Evolutionary conservation across 2,797 vertebrate genomes (phyloP), one percentile per base, ranked within the genome.

Genomic region (Megalops cyprinoides): DNA sequence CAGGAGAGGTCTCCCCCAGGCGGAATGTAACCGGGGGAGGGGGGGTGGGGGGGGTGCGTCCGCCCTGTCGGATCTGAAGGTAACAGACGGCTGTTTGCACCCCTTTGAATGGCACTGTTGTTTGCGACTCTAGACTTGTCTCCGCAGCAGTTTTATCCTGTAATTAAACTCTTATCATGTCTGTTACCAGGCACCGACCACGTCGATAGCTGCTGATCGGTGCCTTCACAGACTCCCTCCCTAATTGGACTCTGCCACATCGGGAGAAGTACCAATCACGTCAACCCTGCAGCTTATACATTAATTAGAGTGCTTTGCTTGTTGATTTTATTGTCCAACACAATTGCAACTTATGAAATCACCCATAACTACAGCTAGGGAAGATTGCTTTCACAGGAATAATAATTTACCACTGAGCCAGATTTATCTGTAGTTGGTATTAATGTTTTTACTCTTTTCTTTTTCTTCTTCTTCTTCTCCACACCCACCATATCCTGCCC

Each of bases 121-220:
- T 69, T 42, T 42, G 44, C 34, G 44, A 42, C 65, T 23, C 34
- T 42, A 42, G 4, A 39, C 65, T 3, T 39, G 65, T 44, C 65
- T 42, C 65, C 39, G 6, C 15, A 15, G n/a, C 10, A 42, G 65
- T 42, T 42, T 23, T 42, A 18, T 42, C 65, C 65, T 69, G 34
- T 69, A 69, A 69, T 42, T n/a, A 69, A 42, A 69, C 37, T 65
- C 60, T 65, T 69, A 69, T 23, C 65, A 3, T 69, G 34, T 42
- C 65, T 31, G 65, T 23, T 42, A n/a, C n/a, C 39, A 69, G 9
- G 39, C 65, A 69, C 37, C 34, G 8, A 23, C 34, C 65, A 23
- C 23, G 23, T 42, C 31, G 15, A n/a, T 23, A n/a, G 37, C 18
- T 37, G 37, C 9, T 23, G 65, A n/a, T 44, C 44, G 65, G 39